Base-by-base conservation (phyloP, 1,140 invertebrate species). In the Amyelois transitella region DNA sequence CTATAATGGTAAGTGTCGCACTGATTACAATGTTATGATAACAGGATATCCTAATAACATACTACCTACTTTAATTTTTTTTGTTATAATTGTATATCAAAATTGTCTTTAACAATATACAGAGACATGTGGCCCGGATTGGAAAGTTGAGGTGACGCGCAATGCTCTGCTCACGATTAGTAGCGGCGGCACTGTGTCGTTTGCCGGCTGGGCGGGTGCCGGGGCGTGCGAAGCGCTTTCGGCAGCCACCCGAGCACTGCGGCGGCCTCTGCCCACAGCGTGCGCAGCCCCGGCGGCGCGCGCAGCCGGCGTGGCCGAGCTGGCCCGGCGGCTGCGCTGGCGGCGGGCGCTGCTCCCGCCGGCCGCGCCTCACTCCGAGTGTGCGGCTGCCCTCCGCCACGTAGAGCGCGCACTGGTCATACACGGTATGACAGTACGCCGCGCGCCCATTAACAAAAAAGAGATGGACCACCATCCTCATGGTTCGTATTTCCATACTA, bases 121-220 rank as follows among this genome's bases (percentile, higher is more conserved):
- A 79, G 78, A 79, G 18, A 80, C 73, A 0, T 82, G 79, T 53
- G 79, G 73, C 8, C 25, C 51, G 10, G 32, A 54, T n/a, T 78
- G 77, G 75, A 52, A 54, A 1, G 43, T 21, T n/a, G 32, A 54
- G 17, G 63, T 77, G 22, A 57, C 60, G 17, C 61, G 60, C 2
- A 47, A 25, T 0, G 62, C 68, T 8, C 53, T 74, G 47, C 50
- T 51, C 1, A 56, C 64, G 14, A 55, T 73, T 12, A 62, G 63
- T 32, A 58, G 48, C 6, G 73, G 77, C 20, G 68, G 65, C 3
- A 57, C 51, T 18, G 70, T 69, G 6, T 56, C 56, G 47, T 21
- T 51, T n/a, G 51, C 51, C 22, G 75, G 75, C 8, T 61, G 65
- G 48, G 60, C 64, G 12, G 69, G 67, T 7, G 52, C 54, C 0